Conservation (phyloP, 2,113 vertebrate species). For the Antigone vipio region DNA sequence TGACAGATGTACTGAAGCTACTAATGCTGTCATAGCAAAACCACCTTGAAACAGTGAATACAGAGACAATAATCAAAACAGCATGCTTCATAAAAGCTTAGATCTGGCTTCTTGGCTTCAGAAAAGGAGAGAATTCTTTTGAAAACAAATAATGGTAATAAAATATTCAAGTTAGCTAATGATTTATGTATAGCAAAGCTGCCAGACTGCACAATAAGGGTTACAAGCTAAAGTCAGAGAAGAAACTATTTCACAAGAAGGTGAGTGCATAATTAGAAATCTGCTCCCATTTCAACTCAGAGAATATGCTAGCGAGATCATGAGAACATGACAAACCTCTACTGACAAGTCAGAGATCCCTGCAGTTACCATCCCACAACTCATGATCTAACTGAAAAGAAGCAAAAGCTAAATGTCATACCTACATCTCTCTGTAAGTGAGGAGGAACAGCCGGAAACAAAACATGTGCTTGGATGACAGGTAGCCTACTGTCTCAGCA, state of each 20-base stretch:
- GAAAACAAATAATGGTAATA: neutral
- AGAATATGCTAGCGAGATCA: neutral
- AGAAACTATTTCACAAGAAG: neutral
- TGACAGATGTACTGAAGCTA: neutral
- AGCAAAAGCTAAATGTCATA: neutral
- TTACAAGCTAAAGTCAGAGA: neutral
- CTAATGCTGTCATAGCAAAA: neutral
- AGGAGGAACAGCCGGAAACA: neutral
- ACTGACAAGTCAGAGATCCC: neutral
- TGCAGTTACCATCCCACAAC: neutral
- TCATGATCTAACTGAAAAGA: neutral
- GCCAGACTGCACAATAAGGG: neutral
- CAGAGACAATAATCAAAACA: neutral
- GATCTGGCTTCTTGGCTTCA: neutral
- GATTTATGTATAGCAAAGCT: neutral
- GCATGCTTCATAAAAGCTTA: neutral
- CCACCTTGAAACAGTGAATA: neutral
- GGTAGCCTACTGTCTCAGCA: neutral
- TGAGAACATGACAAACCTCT: neutral
- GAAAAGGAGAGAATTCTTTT: neutral
- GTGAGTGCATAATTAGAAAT: neutral
- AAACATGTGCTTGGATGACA: neutral
- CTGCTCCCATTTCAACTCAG: neutral
- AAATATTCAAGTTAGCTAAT: neutral
- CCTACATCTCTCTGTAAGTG: neutral